Percentiles rank a stretch among this genome's conserved stretches.
phyloP scores from a whole-genome alignment of 1,140 invertebrate species.

The Rhagoletis zephyria region DNA sequence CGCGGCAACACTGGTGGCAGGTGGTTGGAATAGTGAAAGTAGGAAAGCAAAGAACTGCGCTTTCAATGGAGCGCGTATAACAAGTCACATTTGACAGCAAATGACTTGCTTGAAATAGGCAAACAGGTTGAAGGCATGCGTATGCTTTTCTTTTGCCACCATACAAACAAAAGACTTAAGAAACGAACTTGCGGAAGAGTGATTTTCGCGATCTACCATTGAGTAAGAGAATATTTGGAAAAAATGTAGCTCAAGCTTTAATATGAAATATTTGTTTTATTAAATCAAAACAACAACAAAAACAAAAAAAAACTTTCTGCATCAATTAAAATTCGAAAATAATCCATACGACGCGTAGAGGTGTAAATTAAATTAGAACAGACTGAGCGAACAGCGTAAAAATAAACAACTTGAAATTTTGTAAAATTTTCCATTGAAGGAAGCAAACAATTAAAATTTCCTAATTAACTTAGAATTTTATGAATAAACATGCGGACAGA shows the following conservation, averaged over 20 bases:
- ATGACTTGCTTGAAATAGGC: neutral
- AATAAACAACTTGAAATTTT: neutral
- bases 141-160: too few relatives aligned
- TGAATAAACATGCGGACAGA: conserved; percentile 28
- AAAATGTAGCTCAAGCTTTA: neutral
- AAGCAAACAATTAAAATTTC: neutral
- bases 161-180: conserved; percentile 70
- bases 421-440: neutral
- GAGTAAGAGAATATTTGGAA: neutral
- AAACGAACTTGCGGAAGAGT: conserved; percentile 66
- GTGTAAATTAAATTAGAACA: neutral
- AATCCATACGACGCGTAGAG: neutral
- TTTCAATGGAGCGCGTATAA: neutral
- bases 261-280: neutral
- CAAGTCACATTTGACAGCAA: neutral
- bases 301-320: neutral
- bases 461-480: neutral
- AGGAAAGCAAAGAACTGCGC: neutral
- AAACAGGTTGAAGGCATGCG: neutral
- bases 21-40: neutral
- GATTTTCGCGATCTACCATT: neutral
- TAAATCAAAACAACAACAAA: neutral
- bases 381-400: neutral
- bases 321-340: neutral
- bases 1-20: neutral